phyloP scores from a whole-genome alignment of 2,888 invertebrate genomes.

The Agrypnus murinus region DNA sequence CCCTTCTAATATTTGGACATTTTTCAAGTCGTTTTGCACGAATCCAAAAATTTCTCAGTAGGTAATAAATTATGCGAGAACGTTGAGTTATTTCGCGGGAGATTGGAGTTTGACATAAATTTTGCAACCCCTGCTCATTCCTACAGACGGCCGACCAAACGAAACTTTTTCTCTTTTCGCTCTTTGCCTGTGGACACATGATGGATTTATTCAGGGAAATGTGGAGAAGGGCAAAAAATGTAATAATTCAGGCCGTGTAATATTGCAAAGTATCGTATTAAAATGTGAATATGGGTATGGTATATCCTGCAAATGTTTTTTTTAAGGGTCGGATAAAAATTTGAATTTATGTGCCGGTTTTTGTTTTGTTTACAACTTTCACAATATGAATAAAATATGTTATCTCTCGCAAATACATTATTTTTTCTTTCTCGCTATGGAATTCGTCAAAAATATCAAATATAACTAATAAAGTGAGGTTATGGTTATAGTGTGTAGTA shows the following conservation, averaged over 20 bases:
- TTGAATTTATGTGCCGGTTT: constrained; percentile 12
- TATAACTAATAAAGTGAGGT: background rate
- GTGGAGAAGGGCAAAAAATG: background rate
- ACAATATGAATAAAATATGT: constrained; percentile 2
- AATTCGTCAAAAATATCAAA: background rate
- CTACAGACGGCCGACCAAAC: too few species aligned
- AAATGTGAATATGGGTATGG: background rate
- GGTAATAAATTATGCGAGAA: constrained; percentile 20
- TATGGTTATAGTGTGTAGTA: background rate
- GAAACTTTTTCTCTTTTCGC: background rate
- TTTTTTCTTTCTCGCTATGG: background rate
- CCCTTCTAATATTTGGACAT: constrained; percentile 14
- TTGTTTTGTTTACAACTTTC: constrained; percentile 2
- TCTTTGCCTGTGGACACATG: constrained; percentile 10
- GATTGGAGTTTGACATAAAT: constrained; percentile 27
- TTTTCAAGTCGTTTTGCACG: constrained; percentile 17
- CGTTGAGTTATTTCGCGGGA: constrained; percentile 25
- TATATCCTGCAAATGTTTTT: background rate
- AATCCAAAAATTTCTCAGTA: constrained; percentile 11
- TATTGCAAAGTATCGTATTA: constrained; percentile 16
- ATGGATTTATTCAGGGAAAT: constrained; percentile 20
- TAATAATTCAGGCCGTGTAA: constrained; percentile 26
- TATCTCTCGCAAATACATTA: too few species aligned
- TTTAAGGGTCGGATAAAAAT: constrained; percentile 25
- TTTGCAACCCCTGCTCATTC: constrained; percentile 12